Conservation (phyloP, 35 echinoderm and acorn worm genomes). For the Heliocidaris tuberculata region DNA sequence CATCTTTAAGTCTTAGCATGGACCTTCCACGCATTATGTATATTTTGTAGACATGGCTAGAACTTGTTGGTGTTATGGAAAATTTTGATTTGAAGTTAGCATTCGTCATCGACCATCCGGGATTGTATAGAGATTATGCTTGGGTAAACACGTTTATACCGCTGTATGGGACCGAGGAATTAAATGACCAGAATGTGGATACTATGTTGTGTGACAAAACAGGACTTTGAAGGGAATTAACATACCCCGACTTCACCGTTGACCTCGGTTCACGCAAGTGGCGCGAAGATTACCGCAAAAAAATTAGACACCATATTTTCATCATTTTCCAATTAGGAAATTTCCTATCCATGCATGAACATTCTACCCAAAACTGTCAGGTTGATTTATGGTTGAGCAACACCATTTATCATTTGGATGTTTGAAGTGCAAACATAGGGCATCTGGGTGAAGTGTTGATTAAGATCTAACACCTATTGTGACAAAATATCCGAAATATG, state of each 20-base stretch:
- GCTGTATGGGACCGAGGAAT: background rate
- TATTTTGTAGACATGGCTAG: background rate
- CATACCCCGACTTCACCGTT: too few relatives aligned
- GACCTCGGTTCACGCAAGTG: background rate
- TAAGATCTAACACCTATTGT: background rate
- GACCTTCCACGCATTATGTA: background rate
- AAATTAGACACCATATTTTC: background rate
- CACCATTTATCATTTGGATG: background rate
- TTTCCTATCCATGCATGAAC: background rate
- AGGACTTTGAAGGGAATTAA: too few relatives aligned
- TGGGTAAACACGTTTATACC: background rate
- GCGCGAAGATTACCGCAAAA: background rate
- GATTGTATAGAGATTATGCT: background rate
- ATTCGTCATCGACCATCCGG: background rate
- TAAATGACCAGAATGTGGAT: too few relatives aligned
- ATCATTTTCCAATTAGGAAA: conserved; percentile 1
- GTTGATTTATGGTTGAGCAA: background rate
- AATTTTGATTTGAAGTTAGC: background rate
- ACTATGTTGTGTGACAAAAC: too few relatives aligned
- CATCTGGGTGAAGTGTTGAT: background rate
- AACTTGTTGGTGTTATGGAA: background rate
- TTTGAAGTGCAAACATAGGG: background rate
- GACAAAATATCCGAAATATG: background rate
- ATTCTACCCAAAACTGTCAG: background rate
- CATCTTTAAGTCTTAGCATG: too few relatives aligned